A percentile compares a stretch with the other conserved stretches of the same genome.
Conservation (phyloP, 2,113 vertebrate species). For the Colistium nudipinnis region DNA sequence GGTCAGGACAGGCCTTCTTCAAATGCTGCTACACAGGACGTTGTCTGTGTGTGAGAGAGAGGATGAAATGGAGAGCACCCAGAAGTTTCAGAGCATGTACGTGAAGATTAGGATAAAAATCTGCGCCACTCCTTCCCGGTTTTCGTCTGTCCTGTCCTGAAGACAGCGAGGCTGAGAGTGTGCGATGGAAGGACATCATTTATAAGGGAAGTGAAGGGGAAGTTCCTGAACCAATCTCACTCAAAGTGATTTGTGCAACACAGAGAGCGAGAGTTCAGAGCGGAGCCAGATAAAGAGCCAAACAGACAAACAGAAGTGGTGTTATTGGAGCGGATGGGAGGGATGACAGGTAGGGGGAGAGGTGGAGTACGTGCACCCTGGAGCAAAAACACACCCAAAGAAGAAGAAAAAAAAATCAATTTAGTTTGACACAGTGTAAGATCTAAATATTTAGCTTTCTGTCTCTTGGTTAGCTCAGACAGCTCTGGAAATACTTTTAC, state of each 20-base stretch:
- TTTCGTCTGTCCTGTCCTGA: slow-evolving; percentile 10
- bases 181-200: slow-evolving; percentile 30
- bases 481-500: slow-evolving; percentile 63
- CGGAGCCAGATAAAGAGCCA: slow-evolving; percentile 7
- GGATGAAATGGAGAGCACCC: neutral
- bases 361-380: slow-evolving; percentile 3
- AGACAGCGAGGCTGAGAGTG: neutral
- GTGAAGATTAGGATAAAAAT: slow-evolving; percentile 52
- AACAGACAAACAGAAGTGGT: slow-evolving; percentile 16
- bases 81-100: slow-evolving; percentile 11
- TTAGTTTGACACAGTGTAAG: slow-evolving; percentile 51
- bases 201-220: slow-evolving; percentile 4
- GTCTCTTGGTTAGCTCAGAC: slow-evolving; percentile 53
- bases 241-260: slow-evolving; percentile 4
- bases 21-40: neutral
- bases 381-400: slow-evolving; percentile 14
- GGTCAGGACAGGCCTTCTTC: slow-evolving; percentile 12
- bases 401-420: slow-evolving; percentile 6
- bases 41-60: slow-evolving; percentile 1
- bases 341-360: slow-evolving; percentile 8
- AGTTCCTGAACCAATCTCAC: slow-evolving; percentile 17
- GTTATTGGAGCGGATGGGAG: neutral
- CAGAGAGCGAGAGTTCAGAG: neutral
- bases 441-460: slow-evolving; percentile 67
- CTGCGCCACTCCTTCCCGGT: slow-evolving; percentile 15